Evolutionary conservation across 2,113 vertebrate genomes (phyloP).

Genomic region (Ploceus nigricollis): DNA sequence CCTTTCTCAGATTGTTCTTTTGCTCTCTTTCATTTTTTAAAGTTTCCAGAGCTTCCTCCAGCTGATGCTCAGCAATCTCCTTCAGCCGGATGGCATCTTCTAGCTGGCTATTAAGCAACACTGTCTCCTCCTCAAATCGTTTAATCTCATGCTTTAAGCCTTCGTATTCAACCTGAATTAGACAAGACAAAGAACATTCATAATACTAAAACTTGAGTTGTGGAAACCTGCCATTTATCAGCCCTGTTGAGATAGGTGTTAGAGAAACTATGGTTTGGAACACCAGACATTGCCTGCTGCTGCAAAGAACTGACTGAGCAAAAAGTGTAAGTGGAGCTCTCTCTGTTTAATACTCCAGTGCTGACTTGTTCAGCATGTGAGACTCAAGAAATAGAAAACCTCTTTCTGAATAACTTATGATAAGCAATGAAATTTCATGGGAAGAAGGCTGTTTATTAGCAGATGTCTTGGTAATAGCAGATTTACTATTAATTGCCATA

Average conservation of each 20-base stretch:
- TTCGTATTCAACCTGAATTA: slow-evolving; percentile 94
- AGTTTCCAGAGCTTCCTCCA: slow-evolving; percentile 94
- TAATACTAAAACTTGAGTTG: slow-evolving; percentile 75
- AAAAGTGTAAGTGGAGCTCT: not conserved
- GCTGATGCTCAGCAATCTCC: slow-evolving; percentile 91
- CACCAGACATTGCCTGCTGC: not conserved
- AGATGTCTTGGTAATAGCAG: not conserved
- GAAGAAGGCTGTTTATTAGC: not conserved
- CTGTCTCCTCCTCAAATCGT: slow-evolving; percentile 93
- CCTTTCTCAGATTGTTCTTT: slow-evolving; percentile 93
- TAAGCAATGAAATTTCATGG: not conserved
- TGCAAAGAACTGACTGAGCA: not conserved
- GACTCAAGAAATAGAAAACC: not conserved
- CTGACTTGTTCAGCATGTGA: not conserved
- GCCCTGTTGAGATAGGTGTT: not conserved
- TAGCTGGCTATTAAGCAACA: slow-evolving; percentile 94
- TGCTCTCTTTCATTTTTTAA: slow-evolving; percentile 94
- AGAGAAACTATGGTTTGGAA: not conserved
- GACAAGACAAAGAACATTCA: slow-evolving; percentile 74
- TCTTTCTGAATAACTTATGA: not conserved
- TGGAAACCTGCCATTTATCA: slow-evolving; percentile 61
- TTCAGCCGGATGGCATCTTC: slow-evolving; percentile 94
- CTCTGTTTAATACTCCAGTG: not conserved
- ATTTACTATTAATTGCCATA: not conserved
- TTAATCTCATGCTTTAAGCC: slow-evolving; percentile 98